phyloP scores from a whole-genome alignment of 2,888 invertebrate genomes.

The Coleophora deauratella region DNA sequence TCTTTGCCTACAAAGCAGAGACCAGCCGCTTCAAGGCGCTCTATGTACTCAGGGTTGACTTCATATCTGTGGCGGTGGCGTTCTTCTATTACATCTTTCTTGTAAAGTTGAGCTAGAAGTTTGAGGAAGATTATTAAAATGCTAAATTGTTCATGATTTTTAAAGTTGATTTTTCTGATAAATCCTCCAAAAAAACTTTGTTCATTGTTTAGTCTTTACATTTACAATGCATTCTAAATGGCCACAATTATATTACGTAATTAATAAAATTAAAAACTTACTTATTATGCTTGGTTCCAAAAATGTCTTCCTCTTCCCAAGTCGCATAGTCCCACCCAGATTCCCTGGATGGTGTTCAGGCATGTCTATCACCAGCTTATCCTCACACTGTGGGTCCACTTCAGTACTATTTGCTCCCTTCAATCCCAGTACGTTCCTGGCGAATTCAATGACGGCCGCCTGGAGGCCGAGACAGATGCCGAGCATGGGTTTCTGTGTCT shows the following conservation, averaged over 20 bases:
- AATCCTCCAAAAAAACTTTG: too few species aligned
- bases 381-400: constrained; percentile 79
- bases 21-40: constrained; percentile 84
- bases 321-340: constrained; percentile 98
- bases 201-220: too few species aligned
- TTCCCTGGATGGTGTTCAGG: constrained; percentile 96
- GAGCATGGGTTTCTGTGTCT: constrained; percentile 90
- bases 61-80: constrained; percentile 98
- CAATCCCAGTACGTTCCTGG: constrained; percentile 86
- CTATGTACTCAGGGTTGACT: constrained; percentile 92
- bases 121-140: neutral
- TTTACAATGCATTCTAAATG: too few species aligned
- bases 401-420: constrained; percentile 91
- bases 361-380: constrained; percentile 97
- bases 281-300: constrained; percentile 80
- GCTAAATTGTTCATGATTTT: neutral
- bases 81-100: constrained; percentile 88
- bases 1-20: constrained; percentile 93
- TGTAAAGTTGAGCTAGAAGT: constrained; percentile 82
- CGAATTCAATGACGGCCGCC: constrained; percentile 96
- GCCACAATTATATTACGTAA: too few species aligned
- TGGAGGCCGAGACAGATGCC: constrained; percentile 99
- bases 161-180: too few species aligned
- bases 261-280: constrained; percentile 49
- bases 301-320: constrained; percentile 93